These are phyloP conservation scores for Amyelois transitella DNA, from an alignment of 1,140 invertebrate species.

Conservation along the genomic window DNA sequence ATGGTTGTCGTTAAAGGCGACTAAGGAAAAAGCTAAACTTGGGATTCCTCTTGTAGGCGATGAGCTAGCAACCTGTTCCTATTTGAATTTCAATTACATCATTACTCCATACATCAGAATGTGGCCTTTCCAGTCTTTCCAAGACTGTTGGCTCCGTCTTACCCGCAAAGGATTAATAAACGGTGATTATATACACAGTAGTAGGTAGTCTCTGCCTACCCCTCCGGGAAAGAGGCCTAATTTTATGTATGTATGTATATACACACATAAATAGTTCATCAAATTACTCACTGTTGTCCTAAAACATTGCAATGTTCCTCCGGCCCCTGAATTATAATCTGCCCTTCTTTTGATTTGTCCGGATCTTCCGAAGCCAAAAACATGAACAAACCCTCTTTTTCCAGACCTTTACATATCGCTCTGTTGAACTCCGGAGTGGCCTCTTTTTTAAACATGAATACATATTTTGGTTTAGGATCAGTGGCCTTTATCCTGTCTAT, in stretches of 20 bases:
- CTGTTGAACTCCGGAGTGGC: constrained; percentile 84
- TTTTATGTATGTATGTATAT: neutral
- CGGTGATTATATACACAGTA: neutral
- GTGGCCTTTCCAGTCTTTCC: too few species aligned
- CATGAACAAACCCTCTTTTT: constrained; percentile 75
- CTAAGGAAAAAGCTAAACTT: too few species aligned
- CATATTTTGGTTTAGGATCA: constrained; percentile 74
- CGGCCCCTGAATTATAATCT: constrained; percentile 78
- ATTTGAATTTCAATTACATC: too few species aligned
- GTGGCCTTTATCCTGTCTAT: constrained; percentile 76
- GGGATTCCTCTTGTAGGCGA: too few species aligned
- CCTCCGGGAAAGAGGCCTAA: too few species aligned
- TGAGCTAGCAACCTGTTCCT: too few species aligned
- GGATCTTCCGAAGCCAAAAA: constrained; percentile 83
- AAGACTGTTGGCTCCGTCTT: too few species aligned
- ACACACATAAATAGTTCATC: neutral
- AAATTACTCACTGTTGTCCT: constrained; percentile 44
- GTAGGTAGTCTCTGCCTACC: too few species aligned
- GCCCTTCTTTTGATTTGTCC: constrained; percentile 77
- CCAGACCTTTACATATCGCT: constrained; percentile 77
- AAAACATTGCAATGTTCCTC: constrained; percentile 49
- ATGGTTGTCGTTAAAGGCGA: too few species aligned
- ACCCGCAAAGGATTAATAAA: neutral
- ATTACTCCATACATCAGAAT: neutral
- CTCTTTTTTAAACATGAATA: constrained; percentile 80